Conservation (phyloP, 1,140 invertebrate genomes). For the Euborellia annulipes region DNA sequence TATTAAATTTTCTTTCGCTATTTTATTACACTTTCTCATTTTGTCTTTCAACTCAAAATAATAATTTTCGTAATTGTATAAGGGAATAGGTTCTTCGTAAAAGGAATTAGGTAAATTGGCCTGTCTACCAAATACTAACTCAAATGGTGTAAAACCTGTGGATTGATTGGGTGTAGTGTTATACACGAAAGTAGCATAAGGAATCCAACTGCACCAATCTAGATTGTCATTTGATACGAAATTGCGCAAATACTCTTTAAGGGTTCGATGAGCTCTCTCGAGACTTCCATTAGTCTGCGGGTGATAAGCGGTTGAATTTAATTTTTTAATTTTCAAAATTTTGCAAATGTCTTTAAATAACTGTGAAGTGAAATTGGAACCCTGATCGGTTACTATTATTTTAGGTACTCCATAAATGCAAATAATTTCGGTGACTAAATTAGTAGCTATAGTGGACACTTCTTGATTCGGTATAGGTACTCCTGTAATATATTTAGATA, state of each 20-base stretch:
- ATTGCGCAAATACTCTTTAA: constrained; percentile 18
- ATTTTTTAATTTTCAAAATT: constrained; percentile 19
- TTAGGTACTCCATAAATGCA: constrained; percentile 20
- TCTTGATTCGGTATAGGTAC: constrained; percentile 15
- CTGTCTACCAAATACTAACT: constrained; percentile 19
- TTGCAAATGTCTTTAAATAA: constrained; percentile 16
- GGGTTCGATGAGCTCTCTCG: constrained; percentile 16
- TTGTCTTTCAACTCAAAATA: no score
- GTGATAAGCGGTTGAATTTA: constrained; percentile 16
- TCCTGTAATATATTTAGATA: constrained; percentile 19
- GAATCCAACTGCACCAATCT: constrained; percentile 23
- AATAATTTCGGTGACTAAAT: constrained; percentile 18
- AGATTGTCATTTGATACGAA: constrained; percentile 14
- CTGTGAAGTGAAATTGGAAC: constrained; percentile 16
- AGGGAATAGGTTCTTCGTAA: no score
- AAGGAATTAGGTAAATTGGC: constrained; percentile 17
- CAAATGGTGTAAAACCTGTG: constrained; percentile 20
- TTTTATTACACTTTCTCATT: no score
- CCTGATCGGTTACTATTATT: constrained; percentile 21
- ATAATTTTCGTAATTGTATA: no score
- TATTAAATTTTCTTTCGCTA: no score
- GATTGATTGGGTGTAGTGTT: constrained; percentile 20
- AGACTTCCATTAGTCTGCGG: constrained; percentile 19
- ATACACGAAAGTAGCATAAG: constrained; percentile 18
- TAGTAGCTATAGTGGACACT: constrained; percentile 15